These are phyloP conservation scores for Bovichtus diacanthus DNA, from an alignment of 2,797 vertebrate genomes.

Conservation along the genomic window DNA sequence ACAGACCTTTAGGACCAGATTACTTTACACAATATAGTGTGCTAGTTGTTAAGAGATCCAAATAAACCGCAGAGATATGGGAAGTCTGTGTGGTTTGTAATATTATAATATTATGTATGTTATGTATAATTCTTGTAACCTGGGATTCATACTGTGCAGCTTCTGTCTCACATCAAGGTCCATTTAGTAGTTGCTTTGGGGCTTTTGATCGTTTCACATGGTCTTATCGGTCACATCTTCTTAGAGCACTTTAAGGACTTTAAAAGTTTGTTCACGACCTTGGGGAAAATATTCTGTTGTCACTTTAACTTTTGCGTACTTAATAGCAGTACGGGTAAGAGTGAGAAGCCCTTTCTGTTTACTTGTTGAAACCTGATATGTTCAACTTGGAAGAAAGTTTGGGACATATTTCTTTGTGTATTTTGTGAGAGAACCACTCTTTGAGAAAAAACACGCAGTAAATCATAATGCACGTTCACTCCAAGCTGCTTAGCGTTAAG, in stretches of 20 bases:
- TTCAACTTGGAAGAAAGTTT: not conserved
- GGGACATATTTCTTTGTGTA: not conserved
- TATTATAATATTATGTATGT: too few relatives aligned
- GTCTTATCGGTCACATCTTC: not conserved
- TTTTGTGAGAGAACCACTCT: not conserved
- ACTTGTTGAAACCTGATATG: not conserved
- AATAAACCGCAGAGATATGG: not conserved
- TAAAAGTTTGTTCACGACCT: not conserved
- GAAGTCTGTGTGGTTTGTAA: not conserved
- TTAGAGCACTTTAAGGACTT: not conserved
- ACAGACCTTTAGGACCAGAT: not conserved
- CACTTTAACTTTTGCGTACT: too few relatives aligned
- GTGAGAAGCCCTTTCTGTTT: too few relatives aligned
- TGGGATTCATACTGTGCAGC: not conserved
- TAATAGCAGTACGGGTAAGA: too few relatives aligned
- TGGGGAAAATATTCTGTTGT: too few relatives aligned
- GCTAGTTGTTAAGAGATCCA: not conserved
- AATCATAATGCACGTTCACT: not conserved
- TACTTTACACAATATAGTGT: not conserved
- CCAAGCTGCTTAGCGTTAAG: conserved; percentile 30
- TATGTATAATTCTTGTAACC: too few relatives aligned
- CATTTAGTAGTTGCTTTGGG: not conserved
- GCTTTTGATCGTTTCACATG: not conserved
- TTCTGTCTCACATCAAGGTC: too few relatives aligned
- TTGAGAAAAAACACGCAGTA: not conserved